Percentiles rank a stretch among this genome's conserved stretches.
These are phyloP conservation scores for Epinephelus lanceolatus DNA, from an alignment of 2,113 vertebrate genomes.

Conservation along the genomic window DNA sequence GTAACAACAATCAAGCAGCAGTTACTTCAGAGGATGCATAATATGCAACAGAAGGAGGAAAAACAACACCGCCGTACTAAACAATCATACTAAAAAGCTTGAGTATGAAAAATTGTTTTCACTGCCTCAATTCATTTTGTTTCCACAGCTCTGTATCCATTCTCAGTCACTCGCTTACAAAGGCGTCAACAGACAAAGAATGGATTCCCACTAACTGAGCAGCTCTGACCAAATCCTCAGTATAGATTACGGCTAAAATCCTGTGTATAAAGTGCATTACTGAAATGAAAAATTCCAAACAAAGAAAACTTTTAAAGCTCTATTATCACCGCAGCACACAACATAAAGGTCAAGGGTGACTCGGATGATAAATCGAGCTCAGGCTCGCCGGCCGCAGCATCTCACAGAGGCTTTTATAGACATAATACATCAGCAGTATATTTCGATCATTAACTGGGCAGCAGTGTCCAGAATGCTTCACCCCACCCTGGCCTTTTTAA, in stretches of 20 bases:
- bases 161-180: background rate
- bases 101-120: background rate
- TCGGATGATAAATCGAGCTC: background rate
- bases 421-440: conserved; percentile 1
- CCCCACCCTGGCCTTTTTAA: background rate
- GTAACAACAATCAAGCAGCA: background rate
- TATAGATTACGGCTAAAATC: background rate
- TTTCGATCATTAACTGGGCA: background rate
- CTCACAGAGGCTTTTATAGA: conserved; percentile 2
- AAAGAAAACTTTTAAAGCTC: background rate
- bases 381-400: background rate
- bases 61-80: background rate
- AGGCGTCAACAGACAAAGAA: background rate
- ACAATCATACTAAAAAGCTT: background rate
- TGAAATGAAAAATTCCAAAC: background rate
- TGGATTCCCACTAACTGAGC: background rate
- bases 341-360: conserved; percentile 11
- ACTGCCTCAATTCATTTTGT: background rate
- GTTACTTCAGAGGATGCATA: background rate
- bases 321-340: background rate
- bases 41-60: background rate
- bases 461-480: conserved; percentile 2
- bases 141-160: background rate
- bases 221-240: conserved; percentile 1
- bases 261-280: background rate